Evolutionary conservation across 2,797 vertebrate genomes (phyloP), one percentile per base, ranked within the genome.

Genomic region (Pygocentrus nattereri): DNA sequence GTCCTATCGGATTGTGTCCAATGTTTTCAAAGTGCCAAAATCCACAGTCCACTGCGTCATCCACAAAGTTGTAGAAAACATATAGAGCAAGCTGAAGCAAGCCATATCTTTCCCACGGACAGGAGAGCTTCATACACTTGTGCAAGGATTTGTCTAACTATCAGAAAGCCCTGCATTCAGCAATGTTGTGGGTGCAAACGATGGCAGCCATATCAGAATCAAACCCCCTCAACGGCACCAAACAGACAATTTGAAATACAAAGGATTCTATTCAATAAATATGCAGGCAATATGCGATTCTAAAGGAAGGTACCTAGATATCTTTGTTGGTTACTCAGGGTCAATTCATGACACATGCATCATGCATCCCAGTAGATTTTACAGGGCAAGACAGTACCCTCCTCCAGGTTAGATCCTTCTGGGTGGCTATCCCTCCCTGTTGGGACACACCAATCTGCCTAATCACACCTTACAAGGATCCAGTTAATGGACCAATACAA

Each of bases 191-290:
- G 44, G 79, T 19, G 75, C 75, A 30, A 67, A 81, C 38, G 82
- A 83, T 34, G 71, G 70, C n/a, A 74, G 78, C 70, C 82, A 81
- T 54, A 79, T 82, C 2, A 56, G 71, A 12, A 80, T 84, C 21
- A 86, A 78, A 23, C 59, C 76, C 8, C 78, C 81, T 4, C 5
- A 0, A 13, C 30, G 1, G n/a, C 27, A 80, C 47, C 8, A 47
- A 38, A 31, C 67, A 7, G 79, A 69, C 49, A 74, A 74, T 74
- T 54, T 80, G 15, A 80, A 80, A 30, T 65, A 74, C 70, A 80
- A 80, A 38, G 59, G 59, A 3, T 75, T 69, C 31, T 81, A 41
- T 38, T 70, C 76, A 5, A 76, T 76, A 5, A 76, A 34, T 15
- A 80, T 74, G 52, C 70, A 65, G 34, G 47, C 59, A 50, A 80